Evolutionary conservation across 2,797 vertebrate genomes (phyloP), one percentile per base, ranked within the genome.

Genomic region (Benthosema pterotum): DNA sequence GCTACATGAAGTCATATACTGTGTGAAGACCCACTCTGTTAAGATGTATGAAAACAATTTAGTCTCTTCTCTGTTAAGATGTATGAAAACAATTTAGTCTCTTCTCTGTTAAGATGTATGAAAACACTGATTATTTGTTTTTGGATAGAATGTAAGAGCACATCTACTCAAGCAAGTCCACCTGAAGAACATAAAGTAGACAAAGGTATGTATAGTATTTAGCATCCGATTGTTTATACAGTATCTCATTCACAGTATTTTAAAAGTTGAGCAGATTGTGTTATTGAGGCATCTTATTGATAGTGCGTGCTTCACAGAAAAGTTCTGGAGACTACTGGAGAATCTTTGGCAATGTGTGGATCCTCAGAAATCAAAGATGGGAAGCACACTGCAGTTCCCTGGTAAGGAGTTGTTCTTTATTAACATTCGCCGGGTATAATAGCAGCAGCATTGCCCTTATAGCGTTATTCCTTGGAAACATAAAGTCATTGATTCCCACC

Each of bases 301-400:
- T 64, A 6, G 19, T 56, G 2, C 60, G 3, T 82, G 2, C 65
- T 74, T 78, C 80, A 52, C 83, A 99, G 97, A 89, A 76, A 96
- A 94, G 89, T 73, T 98, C 22, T 93, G 91, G 48, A 72, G 89
- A 8, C 91, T 98, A 8, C 77, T 99, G 11, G 87, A 95, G 65
- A 91, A 94, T 63, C 88, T 99, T 56, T 98, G 97, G 98, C 83
- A 87, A 38, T 98, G 97, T 75, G 88, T 99, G 55, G 93, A 96
- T 56, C 91, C 89, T 13, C 90, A 85, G 57, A 86, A 80, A 28
- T 79, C 82, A 3, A 77, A 86, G 1, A 79, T 85, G 0, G 57
- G 72, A 57, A 82, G 86, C 58, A 48, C 65, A 12, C n/a, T 86
- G 13, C 60, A 60, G 14, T 13, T 82, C 14, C 61, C 76, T 59